A percentile compares a stretch with the other conserved stretches of the same genome.
Conservation (phyloP, 1,140 invertebrate genomes). For the Drosophila tsacasi region DNA sequence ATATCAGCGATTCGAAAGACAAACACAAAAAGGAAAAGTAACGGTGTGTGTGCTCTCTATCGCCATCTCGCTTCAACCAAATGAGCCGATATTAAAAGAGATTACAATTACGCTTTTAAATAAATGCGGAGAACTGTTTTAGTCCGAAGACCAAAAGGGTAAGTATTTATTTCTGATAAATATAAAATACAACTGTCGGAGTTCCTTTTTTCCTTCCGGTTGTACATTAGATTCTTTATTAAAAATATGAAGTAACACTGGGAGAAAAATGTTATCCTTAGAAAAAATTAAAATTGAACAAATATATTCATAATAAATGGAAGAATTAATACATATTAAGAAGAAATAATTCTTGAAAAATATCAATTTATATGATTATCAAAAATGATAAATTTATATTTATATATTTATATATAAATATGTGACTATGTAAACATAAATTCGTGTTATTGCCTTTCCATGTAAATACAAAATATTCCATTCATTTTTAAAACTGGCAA, state of each 20-base stretch:
- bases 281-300: no score
- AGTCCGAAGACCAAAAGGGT: slow-evolving; percentile 13
- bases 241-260: background rate
- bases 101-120: slow-evolving; percentile 15
- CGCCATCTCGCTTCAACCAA: slow-evolving; percentile 12
- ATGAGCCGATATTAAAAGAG: slow-evolving; percentile 28
- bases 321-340: no score
- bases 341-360: no score
- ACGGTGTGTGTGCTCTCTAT: slow-evolving; percentile 6
- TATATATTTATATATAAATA: no score
- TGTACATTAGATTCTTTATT: background rate
- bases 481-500: background rate
- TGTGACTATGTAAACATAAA: no score
- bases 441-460: background rate
- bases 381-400: no score
- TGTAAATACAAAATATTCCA: background rate
- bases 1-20: slow-evolving; percentile 25
- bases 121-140: slow-evolving; percentile 29
- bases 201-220: background rate
- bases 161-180: background rate
- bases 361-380: no score
- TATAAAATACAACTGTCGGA: background rate
- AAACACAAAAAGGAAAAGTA: slow-evolving; percentile 17
- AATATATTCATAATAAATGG: no score
- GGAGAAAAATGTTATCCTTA: no score